phyloP scores from a whole-genome alignment of 2,888 invertebrate genomes.

The Leucoptera coffeella region DNA sequence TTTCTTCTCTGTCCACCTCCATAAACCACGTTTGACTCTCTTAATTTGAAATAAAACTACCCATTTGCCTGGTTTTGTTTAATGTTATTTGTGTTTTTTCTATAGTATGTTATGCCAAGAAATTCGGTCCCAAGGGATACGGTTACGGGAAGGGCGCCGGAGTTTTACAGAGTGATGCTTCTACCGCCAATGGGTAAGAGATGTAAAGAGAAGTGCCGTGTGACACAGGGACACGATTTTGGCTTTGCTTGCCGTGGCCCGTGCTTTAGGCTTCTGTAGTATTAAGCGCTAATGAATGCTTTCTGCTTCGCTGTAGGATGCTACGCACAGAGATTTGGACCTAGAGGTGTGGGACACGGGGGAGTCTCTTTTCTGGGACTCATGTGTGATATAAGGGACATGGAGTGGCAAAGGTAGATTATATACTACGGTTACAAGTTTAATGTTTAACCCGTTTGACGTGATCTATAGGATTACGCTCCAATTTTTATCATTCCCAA shows the following conservation, averaged over 20 bases:
- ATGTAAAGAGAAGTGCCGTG: too few species aligned
- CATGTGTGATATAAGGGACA: conserved; percentile 78
- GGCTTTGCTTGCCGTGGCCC: conserved; percentile 7
- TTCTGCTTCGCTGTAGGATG: conserved; percentile 73
- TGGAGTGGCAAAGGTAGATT: conserved; percentile 70
- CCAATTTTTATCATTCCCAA: too few species aligned
- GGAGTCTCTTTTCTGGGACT: conserved; percentile 80
- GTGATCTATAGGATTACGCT: conserved; percentile 4
- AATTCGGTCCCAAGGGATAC: conserved; percentile 95
- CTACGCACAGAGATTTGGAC: conserved; percentile 93
- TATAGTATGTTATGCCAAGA: conserved; percentile 91
- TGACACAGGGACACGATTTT: too few species aligned
- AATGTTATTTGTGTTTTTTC: conserved; percentile 26
- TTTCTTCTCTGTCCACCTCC: too few species aligned
- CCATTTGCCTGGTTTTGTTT: conserved; percentile 11
- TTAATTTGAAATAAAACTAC: too few species aligned
- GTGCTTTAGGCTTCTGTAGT: too few species aligned
- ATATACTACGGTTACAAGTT: neutral
- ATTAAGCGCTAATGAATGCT: conserved; percentile 21
- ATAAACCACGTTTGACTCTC: too few species aligned
- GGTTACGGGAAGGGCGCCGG: conserved; percentile 96
- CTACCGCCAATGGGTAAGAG: conserved; percentile 78
- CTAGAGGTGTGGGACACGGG: conserved; percentile 89
- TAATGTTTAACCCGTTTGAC: neutral
- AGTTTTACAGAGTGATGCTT: conserved; percentile 86